phyloP scores from a whole-genome alignment of 1,140 invertebrate species.

The Galendromus occidentalis region DNA sequence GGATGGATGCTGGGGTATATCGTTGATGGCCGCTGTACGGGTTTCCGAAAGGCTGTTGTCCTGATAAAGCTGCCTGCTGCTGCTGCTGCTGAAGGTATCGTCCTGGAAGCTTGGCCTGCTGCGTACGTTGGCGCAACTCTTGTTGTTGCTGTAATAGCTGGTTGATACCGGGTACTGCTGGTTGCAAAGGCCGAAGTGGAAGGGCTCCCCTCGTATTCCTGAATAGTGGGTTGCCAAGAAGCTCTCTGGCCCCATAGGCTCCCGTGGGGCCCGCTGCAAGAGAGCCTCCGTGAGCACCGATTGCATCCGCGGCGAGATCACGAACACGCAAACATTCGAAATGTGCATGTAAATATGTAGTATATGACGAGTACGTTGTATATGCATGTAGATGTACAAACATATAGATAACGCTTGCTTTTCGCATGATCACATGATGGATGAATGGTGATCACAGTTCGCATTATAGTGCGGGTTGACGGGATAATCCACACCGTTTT shows the following conservation, averaged over 20 bases:
- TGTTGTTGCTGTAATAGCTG: slow-evolving; percentile 9
- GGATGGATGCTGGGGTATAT: background rate
- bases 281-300: background rate
- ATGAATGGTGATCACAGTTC: too few relatives aligned
- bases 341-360: too few relatives aligned
- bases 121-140: slow-evolving; percentile 4
- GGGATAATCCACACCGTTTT: too few relatives aligned
- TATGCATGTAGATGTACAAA: too few relatives aligned
- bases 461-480: too few relatives aligned
- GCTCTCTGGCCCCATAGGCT: background rate
- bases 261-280: slow-evolving; percentile 5
- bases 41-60: background rate
- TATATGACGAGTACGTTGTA: too few relatives aligned
- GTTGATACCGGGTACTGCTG: slow-evolving; percentile 11
- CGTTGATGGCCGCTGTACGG: slow-evolving; percentile 9
- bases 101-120: background rate
- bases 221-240: background rate
- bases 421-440: too few relatives aligned
- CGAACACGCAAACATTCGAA: background rate
- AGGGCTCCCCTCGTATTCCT: background rate
- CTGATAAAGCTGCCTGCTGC: background rate
- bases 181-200: background rate
- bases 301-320: background rate
- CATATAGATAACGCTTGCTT: too few relatives aligned
- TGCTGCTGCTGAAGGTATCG: background rate